Percentiles rank a stretch among this genome's conserved stretches.
Evolutionary conservation across 2,797 vertebrate species (phyloP).

Genomic region (Oreochromis grahami): DNA sequence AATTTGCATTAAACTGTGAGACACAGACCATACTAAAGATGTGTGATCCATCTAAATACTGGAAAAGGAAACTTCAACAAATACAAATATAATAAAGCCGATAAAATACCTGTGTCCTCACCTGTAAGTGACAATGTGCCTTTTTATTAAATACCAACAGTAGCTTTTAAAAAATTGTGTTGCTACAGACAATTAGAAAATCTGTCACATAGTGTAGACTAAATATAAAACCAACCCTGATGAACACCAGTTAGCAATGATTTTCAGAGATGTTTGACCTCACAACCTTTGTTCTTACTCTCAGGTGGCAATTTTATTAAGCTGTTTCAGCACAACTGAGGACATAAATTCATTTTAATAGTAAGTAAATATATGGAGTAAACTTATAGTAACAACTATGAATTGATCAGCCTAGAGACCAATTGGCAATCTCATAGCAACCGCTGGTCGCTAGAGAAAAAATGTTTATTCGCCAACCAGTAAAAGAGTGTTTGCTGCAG

Average conservation of each 20-base stretch:
- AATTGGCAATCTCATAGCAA: background rate
- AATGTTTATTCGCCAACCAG: background rate
- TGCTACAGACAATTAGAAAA: background rate
- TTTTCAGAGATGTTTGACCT: background rate
- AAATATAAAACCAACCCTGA: background rate
- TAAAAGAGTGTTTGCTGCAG: background rate
- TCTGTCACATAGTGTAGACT: background rate
- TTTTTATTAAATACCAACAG: background rate
- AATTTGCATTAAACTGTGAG: background rate
- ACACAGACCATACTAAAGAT: background rate
- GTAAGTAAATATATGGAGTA: fast-evolving
- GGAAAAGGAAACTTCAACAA: background rate
- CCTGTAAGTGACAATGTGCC: fast-evolving
- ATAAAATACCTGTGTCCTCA: background rate
- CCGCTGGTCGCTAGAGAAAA: background rate
- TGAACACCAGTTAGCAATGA: background rate
- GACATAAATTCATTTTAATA: background rate
- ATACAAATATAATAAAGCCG: background rate
- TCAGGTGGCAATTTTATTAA: background rate
- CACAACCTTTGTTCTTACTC: background rate
- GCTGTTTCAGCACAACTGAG: background rate
- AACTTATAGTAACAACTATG: background rate
- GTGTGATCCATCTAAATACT: background rate
- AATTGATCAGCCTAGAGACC: no score
- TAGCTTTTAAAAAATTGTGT: background rate